Percentiles rank a stretch among this genome's conserved stretches.
These are phyloP conservation scores for Caenorhabditis sinica DNA, from an alignment of 2,888 invertebrate species.

Conservation along the genomic window DNA sequence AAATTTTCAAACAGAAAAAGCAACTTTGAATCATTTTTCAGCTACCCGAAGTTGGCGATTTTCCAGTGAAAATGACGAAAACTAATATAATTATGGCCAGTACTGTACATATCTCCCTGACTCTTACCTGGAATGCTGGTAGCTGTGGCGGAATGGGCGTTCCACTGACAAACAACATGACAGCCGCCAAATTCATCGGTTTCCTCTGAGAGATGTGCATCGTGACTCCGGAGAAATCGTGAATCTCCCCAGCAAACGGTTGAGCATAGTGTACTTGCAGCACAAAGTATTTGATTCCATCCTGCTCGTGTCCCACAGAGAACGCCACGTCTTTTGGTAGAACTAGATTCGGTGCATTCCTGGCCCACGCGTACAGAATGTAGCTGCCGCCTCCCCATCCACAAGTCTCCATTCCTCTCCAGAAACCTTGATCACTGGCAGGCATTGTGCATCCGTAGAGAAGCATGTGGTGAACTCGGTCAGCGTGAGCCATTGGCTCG, in stretches of 20 bases:
- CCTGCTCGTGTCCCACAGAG: slow-evolving; percentile 85
- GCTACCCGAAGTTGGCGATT: no score
- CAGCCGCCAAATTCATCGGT: slow-evolving; percentile 84
- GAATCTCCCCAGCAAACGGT: slow-evolving; percentile 83
- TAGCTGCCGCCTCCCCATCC: slow-evolving; percentile 81
- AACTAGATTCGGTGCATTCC: slow-evolving; percentile 86
- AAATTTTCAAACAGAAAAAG: no score
- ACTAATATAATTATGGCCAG: no score
- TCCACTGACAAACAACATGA: slow-evolving; percentile 84
- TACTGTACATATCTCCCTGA: not conserved
- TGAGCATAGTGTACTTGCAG: slow-evolving; percentile 85
- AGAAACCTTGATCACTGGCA: slow-evolving; percentile 85
- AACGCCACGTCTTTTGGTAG: slow-evolving; percentile 86
- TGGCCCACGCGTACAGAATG: slow-evolving; percentile 87
- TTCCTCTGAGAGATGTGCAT: slow-evolving; percentile 79
- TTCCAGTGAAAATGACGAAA: not conserved
- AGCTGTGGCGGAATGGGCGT: slow-evolving; percentile 83
- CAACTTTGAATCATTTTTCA: no score
- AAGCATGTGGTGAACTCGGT: slow-evolving; percentile 87
- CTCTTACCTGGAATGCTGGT: slow-evolving; percentile 76
- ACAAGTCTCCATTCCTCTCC: slow-evolving; percentile 85
- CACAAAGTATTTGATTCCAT: slow-evolving; percentile 86
- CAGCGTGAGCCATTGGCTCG: slow-evolving; percentile 86
- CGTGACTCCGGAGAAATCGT: slow-evolving; percentile 85
- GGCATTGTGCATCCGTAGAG: slow-evolving; percentile 86